Percentiles rank a stretch among this genome's conserved stretches.
Conservation (phyloP, 1,140 invertebrate genomes). For the Drosophila nikananu region DNA sequence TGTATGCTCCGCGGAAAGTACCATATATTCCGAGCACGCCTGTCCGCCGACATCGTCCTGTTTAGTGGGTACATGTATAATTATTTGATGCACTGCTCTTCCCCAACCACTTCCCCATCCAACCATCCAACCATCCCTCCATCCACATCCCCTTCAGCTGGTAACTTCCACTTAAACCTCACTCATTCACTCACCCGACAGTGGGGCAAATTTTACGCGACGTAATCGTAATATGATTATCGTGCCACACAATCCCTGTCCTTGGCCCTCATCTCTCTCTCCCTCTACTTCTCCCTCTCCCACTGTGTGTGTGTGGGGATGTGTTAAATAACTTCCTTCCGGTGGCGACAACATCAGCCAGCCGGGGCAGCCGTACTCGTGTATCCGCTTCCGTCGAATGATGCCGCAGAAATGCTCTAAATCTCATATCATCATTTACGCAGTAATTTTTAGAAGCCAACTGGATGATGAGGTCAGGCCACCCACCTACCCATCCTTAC, state of each 20-base stretch:
- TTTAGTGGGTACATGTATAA: conserved; percentile 24
- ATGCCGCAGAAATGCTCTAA: conserved; percentile 80
- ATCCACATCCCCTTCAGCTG: conserved; percentile 17
- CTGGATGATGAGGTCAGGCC: conserved; percentile 32
- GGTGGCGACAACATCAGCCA: conserved; percentile 58
- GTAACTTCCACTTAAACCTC: conserved; percentile 53
- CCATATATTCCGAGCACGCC: conserved; percentile 25
- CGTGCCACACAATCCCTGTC: conserved; percentile 69
- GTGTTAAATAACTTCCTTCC: conserved; percentile 82
- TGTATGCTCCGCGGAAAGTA: conserved; percentile 27
- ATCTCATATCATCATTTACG: conserved; percentile 84
- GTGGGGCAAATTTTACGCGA: conserved; percentile 77
- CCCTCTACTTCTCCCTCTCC: not conserved
- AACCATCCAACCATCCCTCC: not conserved
- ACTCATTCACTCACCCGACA: conserved; percentile 40
- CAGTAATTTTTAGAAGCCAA: conserved; percentile 79
- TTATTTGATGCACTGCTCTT: conserved; percentile 48
- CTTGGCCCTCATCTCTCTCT: not conserved
- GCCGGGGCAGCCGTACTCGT: conserved; percentile 29
- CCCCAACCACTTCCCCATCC: not conserved
- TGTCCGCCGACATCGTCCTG: conserved; percentile 1
- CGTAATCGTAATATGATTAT: conserved; percentile 83
- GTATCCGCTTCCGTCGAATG: conserved; percentile 77
- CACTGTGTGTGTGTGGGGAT: conserved; percentile 46
- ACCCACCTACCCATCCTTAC: not conserved